These are phyloP conservation scores for Mus minutoides DNA, from an alignment of 2,797 vertebrate species.

Conservation along the genomic window DNA sequence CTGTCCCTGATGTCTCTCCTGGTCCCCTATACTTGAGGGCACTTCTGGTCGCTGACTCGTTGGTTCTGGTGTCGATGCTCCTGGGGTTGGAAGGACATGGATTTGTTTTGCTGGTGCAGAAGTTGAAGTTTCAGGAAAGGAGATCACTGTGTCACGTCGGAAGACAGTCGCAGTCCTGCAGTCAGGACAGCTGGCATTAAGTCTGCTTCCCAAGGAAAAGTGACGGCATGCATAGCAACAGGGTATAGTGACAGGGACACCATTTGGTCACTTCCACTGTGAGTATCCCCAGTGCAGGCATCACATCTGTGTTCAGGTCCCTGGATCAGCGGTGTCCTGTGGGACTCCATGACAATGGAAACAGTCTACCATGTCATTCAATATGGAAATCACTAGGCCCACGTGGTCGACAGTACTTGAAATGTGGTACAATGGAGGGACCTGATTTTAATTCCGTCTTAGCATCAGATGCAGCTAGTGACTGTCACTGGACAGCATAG, in stretches of 20 bases:
- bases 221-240: fast-evolving
- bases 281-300: neutral
- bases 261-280: fast-evolving
- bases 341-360: neutral
- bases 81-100: neutral
- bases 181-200: neutral
- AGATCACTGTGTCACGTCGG: fast-evolving
- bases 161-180: neutral
- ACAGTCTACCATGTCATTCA: neutral
- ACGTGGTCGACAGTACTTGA: neutral
- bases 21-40: neutral
- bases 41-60: fast-evolving
- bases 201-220: neutral
- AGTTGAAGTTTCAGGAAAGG: neutral
- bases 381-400: neutral
- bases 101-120: neutral
- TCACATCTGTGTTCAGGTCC: neutral
- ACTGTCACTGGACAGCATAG: fast-evolving
- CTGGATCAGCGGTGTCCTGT: neutral
- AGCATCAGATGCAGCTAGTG: neutral
- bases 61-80: neutral
- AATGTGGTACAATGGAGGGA: neutral
- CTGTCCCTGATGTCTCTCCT: neutral
- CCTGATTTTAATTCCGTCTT: neutral
- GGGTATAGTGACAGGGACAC: neutral